Conservation (phyloP, 1,140 invertebrate genomes). For the Eufriesea mexicana region DNA sequence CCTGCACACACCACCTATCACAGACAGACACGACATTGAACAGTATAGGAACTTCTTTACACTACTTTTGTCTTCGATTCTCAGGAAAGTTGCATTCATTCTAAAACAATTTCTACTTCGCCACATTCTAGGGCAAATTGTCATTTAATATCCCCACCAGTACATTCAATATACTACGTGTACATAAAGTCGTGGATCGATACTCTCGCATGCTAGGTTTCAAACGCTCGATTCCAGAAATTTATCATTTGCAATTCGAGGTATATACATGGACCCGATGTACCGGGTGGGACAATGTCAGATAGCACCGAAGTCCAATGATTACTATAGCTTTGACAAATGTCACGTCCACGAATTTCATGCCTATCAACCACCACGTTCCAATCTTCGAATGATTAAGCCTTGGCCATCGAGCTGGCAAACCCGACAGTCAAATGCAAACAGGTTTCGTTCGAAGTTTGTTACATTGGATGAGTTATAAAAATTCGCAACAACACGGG, state of each 20-base stretch:
- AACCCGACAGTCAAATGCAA: neutral
- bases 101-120: neutral
- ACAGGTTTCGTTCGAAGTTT: neutral
- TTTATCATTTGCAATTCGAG: neutral
- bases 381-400: neutral
- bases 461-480: neutral
- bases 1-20: neutral
- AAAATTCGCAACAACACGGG: neutral
- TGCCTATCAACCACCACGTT: neutral
- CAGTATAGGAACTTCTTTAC: no score
- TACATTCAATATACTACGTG: neutral
- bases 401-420: neutral
- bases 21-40: neutral
- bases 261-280: no score
- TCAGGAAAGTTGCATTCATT: neutral
- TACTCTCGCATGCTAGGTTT: neutral
- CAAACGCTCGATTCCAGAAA: neutral
- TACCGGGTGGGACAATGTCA: neutral
- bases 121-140: neutral
- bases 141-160: neutral
- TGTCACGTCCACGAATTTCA: conserved; percentile 2
- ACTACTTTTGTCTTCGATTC: no score
- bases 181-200: neutral
- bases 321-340: neutral
- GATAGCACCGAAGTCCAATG: neutral